A percentile compares a stretch with the other conserved stretches of the same genome.
phyloP scores from a whole-genome alignment of 2,888 invertebrate genomes.

The Cephus sareptanus region DNA sequence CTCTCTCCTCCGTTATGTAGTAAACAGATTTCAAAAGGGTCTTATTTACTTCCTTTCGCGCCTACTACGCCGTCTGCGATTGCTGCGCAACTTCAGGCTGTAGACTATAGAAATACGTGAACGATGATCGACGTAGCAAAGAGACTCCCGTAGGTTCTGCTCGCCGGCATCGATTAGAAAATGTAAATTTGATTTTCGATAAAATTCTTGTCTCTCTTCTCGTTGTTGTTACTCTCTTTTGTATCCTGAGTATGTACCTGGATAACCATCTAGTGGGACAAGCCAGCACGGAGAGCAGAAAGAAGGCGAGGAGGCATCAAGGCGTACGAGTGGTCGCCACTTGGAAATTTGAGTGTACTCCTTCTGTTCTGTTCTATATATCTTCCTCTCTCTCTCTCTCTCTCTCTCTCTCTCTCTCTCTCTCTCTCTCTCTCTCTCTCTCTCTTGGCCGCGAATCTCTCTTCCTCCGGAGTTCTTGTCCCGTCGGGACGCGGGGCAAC shows the following conservation, averaged over 20 bases:
- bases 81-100: not conserved
- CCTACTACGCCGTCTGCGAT: not conserved
- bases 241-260: not conserved
- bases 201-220: not conserved
- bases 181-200: not conserved
- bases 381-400: not conserved
- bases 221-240: not conserved
- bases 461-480: not conserved
- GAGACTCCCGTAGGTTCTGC: too few species aligned
- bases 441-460: not conserved
- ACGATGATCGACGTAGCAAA: too few species aligned
- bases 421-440: constrained; percentile 11
- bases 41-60: not conserved
- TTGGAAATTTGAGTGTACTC: constrained; percentile 17
- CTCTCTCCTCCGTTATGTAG: constrained; percentile 27
- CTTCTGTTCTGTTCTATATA: constrained; percentile 11
- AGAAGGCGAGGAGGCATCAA: not conserved
- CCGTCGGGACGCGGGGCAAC: not conserved
- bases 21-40: constrained; percentile 30
- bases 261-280: not conserved
- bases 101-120: not conserved
- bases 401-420: constrained; percentile 12
- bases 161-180: not conserved
- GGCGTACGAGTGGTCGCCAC: constrained; percentile 25
- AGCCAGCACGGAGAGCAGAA: not conserved